These are phyloP conservation scores for Heterotilapia buettikoferi DNA, from an alignment of 2,113 vertebrate genomes.

Conservation along the genomic window DNA sequence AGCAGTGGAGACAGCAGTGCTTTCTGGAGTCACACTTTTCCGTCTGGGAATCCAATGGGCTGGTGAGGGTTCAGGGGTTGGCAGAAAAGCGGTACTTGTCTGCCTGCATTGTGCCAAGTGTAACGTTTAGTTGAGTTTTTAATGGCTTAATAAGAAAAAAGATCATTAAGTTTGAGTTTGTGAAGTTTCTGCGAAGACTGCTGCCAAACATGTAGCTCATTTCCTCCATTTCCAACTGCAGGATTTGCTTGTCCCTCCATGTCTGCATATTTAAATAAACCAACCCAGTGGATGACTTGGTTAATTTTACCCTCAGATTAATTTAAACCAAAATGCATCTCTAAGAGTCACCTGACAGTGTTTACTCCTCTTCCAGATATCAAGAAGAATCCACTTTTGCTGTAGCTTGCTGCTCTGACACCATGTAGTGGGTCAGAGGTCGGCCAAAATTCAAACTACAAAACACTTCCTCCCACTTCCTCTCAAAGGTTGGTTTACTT, in stretches of 20 bases:
- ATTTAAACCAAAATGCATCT: neutral
- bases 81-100: neutral
- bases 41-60: neutral
- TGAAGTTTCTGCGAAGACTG: neutral
- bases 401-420: neutral
- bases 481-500: neutral
- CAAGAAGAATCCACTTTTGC: neutral
- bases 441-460: neutral
- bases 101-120: neutral
- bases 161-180: neutral
- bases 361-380: neutral
- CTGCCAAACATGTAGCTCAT: neutral
- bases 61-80: neutral
- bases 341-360: neutral
- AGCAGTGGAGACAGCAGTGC: neutral
- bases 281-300: neutral
- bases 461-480: neutral
- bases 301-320: neutral
- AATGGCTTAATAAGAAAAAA: neutral
- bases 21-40: neutral
- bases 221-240: neutral
- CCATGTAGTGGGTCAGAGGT: neutral
- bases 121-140: neutral
- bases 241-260: neutral
- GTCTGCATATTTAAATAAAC: neutral